Conservation (phyloP, 2,888 invertebrate species). For the Syrphus vitripennis region DNA sequence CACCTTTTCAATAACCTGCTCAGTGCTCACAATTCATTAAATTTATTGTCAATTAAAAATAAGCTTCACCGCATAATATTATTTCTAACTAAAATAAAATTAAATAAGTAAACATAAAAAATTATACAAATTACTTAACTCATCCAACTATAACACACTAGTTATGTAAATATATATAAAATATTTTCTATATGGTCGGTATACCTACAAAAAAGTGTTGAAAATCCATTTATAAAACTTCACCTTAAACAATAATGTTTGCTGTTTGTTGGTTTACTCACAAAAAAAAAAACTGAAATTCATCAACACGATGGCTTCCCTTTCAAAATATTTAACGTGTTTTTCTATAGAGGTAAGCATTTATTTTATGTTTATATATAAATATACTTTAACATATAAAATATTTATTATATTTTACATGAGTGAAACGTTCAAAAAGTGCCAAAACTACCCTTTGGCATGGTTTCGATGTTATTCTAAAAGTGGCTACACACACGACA, state of each 20-base stretch:
- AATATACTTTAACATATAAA: neutral
- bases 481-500: constrained; percentile 44
- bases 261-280: neutral
- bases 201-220: constrained; percentile 38
- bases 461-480: constrained; percentile 42
- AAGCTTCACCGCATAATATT: too few relatives aligned
- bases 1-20: too few relatives aligned
- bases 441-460: constrained; percentile 31
- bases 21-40: too few relatives aligned
- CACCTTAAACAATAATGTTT: constrained; percentile 20
- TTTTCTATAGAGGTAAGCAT: constrained; percentile 15
- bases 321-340: constrained; percentile 35
- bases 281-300: neutral
- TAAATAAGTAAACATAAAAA: too few relatives aligned
- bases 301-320: constrained; percentile 28
- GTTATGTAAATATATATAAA: too few relatives aligned
- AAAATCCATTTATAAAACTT: constrained; percentile 54
- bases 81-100: too few relatives aligned
- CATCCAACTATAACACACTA: too few relatives aligned
- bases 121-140: too few relatives aligned
- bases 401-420: neutral
- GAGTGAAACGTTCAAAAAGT: constrained; percentile 1
- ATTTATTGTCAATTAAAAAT: too few relatives aligned
- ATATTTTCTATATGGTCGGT: too few relatives aligned
- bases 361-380: neutral